phyloP scores from a whole-genome alignment of 1,140 invertebrate species.

The Acromyrmex echinatior region DNA sequence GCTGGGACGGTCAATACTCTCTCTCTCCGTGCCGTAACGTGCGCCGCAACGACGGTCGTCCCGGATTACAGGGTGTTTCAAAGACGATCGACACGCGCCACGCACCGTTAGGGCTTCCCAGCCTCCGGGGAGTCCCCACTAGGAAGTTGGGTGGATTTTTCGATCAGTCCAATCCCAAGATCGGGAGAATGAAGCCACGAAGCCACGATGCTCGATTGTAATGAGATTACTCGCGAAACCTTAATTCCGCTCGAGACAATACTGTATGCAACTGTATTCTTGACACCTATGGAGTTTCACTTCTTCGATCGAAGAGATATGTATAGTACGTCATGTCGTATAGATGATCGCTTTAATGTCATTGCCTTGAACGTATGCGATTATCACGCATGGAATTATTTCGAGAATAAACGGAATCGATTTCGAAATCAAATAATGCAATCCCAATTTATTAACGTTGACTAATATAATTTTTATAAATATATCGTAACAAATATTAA shows the following conservation, averaged over 20 bases:
- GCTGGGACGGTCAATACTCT: conserved; percentile 85
- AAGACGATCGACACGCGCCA: conserved; percentile 3
- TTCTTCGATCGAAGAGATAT: neutral
- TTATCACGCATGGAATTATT: no score
- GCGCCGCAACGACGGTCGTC: conserved; percentile 65
- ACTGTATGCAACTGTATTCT: neutral
- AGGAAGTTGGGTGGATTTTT: neutral
- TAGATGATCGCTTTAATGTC: neutral
- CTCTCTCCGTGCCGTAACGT: conserved; percentile 79
- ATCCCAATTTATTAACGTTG: no score
- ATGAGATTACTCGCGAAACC: conserved; percentile 2
- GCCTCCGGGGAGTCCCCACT: conserved; percentile 17
- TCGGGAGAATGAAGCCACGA: neutral
- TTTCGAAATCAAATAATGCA: no score
- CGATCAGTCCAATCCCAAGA: conserved; percentile 18
- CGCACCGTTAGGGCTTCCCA: conserved; percentile 53
- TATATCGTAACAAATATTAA: no score
- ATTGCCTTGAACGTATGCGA: neutral
- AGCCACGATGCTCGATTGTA: neutral
- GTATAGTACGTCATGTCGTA: neutral
- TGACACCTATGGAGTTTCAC: neutral
- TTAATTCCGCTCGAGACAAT: conserved; percentile 1
- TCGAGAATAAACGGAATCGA: no score
- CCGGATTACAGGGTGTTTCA: conserved; percentile 73
- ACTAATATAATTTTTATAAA: no score